These are phyloP conservation scores for Spodoptera exigua DNA, from an alignment of 2,888 invertebrate species.

Conservation along the genomic window DNA sequence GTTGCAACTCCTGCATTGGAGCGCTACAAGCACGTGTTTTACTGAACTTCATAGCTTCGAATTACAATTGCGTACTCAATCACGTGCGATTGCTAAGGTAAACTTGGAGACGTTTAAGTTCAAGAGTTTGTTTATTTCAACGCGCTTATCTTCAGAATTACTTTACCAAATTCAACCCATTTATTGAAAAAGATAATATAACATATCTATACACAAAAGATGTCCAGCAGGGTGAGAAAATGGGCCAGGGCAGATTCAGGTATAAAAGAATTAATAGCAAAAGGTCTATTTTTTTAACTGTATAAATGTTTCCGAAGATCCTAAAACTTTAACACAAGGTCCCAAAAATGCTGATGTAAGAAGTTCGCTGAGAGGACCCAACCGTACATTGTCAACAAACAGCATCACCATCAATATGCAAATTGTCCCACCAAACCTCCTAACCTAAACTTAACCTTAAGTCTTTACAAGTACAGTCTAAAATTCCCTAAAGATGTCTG, in stretches of 20 bases:
- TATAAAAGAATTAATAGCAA: too few relatives aligned
- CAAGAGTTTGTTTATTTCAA: constrained; percentile 3
- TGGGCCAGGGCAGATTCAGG: too few relatives aligned
- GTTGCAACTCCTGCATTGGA: constrained; percentile 21
- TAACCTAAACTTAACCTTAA: constrained; percentile 12
- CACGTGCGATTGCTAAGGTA: constrained; percentile 6
- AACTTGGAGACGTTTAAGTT: neutral
- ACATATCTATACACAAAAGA: too few relatives aligned
- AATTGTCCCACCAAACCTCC: constrained; percentile 14
- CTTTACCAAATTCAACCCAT: too few relatives aligned
- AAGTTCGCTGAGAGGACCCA: constrained; percentile 19
- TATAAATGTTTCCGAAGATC: too few relatives aligned
- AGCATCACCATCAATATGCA: constrained; percentile 36
- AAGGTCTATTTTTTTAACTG: too few relatives aligned
- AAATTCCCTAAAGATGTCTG: constrained; percentile 1
- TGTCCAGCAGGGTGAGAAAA: too few relatives aligned
- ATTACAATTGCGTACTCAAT: constrained; percentile 20
- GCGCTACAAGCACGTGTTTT: constrained; percentile 1
- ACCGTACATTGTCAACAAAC: constrained; percentile 18
- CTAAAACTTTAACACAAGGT: too few relatives aligned
- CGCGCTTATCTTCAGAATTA: too few relatives aligned
- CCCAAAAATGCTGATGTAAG: constrained; percentile 11
- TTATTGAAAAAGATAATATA: too few relatives aligned
- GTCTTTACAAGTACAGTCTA: constrained; percentile 5
- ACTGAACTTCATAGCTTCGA: constrained; percentile 18